phyloP scores from a whole-genome alignment of 2,888 invertebrate genomes.

The Drosophila cracens region DNA sequence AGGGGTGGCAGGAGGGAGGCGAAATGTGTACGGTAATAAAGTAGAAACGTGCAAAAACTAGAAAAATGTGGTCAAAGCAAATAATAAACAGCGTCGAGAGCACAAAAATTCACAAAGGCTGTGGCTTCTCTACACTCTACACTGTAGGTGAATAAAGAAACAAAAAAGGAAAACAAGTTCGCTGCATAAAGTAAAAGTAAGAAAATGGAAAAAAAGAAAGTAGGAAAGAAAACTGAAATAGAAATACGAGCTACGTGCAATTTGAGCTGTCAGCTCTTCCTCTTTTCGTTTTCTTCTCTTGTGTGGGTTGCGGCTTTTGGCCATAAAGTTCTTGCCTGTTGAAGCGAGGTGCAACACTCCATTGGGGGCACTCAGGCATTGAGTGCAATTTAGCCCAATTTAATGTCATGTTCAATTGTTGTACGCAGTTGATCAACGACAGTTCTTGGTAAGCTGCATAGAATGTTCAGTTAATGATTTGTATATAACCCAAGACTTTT shows the following conservation, averaged over 20 bases:
- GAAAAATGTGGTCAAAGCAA: conserved; percentile 75
- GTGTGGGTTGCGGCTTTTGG: conserved; percentile 72
- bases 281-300: conserved; percentile 13
- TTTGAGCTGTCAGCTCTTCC: conserved; percentile 70
- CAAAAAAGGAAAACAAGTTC: conserved; percentile 12
- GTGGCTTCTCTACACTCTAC: background rate
- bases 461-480: background rate
- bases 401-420: background rate
- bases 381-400: background rate
- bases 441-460: background rate
- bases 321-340: conserved; percentile 74
- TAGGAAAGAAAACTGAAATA: conserved; percentile 27
- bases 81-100: conserved; percentile 70
- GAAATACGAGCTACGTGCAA: conserved; percentile 71
- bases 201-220: conserved; percentile 26
- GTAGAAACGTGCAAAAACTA: conserved; percentile 79
- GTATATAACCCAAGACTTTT: background rate
- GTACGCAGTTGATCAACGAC: background rate
- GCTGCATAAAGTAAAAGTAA: conserved; percentile 25
- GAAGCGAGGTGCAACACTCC: conserved; percentile 48
- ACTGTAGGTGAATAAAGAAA: conserved; percentile 3
- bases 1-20: background rate
- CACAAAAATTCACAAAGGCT: conserved; percentile 66
- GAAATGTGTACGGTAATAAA: conserved; percentile 73
- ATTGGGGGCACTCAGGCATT: conserved; percentile 45